A percentile compares a stretch with the other conserved stretches of the same genome.
phyloP scores from a whole-genome alignment of 2,888 invertebrate species.

The Pasiphila rectangulata region DNA sequence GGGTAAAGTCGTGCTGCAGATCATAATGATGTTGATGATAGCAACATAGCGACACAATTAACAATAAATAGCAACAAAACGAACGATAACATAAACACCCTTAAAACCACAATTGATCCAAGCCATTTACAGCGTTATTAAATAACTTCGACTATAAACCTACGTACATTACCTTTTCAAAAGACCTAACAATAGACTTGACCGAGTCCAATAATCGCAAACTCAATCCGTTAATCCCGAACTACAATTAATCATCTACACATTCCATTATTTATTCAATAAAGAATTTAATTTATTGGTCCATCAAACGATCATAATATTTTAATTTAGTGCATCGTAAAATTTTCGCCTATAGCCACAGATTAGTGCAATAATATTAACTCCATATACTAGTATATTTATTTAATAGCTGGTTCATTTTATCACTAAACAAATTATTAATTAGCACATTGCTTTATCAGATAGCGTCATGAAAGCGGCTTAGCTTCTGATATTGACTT shows the following conservation, averaged over 20 bases:
- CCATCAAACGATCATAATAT: constrained; percentile 22
- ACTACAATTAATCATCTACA: constrained; percentile 19
- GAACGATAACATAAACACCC: too few species aligned
- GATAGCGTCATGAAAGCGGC: too few species aligned
- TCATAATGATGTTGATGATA: too few species aligned
- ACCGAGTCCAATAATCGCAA: not conserved
- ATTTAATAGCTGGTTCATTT: too few species aligned
- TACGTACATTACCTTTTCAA: constrained; percentile 14
- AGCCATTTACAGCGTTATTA: not conserved
- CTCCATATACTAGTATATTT: not conserved
- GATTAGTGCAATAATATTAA: constrained; percentile 5
- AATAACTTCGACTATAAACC: not conserved
- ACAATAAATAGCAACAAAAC: too few species aligned
- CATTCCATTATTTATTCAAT: constrained; percentile 21
- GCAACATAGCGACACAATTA: too few species aligned
- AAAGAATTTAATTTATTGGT: constrained; percentile 23
- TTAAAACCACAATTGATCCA: not conserved
- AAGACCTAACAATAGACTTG: constrained; percentile 8
- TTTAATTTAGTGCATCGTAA: constrained; percentile 24
- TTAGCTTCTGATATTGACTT: too few species aligned
- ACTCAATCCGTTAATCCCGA: constrained; percentile 11
- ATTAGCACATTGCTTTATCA: too few species aligned
- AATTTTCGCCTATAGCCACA: constrained; percentile 19
- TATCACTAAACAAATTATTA: too few species aligned
- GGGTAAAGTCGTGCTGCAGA: too few species aligned